Evolutionary conservation across 2,888 invertebrate genomes (phyloP), one percentile per base, ranked within the genome.

Genomic region (Orthosia gothica): DNA sequence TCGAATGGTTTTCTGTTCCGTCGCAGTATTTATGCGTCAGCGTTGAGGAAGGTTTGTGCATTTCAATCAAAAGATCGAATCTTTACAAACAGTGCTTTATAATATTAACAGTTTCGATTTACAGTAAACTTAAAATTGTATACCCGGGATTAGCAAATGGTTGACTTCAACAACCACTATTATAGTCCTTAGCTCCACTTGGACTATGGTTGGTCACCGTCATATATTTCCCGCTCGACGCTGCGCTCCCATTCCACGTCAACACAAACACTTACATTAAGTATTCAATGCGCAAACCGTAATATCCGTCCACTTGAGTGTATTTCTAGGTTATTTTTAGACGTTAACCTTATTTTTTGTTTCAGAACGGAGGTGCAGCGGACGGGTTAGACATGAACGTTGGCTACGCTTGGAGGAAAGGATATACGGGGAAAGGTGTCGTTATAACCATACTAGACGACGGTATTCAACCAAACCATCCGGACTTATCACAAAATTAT

Each of bases 381-480:
- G 99, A 99, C 93, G 99, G 99, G 20, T 97, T 98, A 91, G 99
- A 99, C 94, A 99, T 99, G 99, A 99, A 99, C 94, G 98, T 99
- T 59, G 98, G 97, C 15, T 98, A 98, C 50, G 99, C 99, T 20
- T 99, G 99, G 99, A 97, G 98, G 89, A 98, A 98, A 93, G 99
- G 99, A 2, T 99, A 99, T 92, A 99, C 99, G 2, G 99, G 99
- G 66, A 99, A 99, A 94, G 99, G 99, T 76, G 98, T 99, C 52
- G 99, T 99, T 58, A 98, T 99, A 79, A 99, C 99, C 74, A 99
- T 99, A 91, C 97, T 99, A 77, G 99, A 99, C 94, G 99, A 99
- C 94, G 99, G 99, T 76, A 99, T 99, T 88, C 99, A 99, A 95
- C 98, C 98, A 76, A 98, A 99, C 95, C 99, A 99, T 96, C 99